A percentile compares a stretch with the other conserved stretches of the same genome.
Evolutionary conservation across 2,888 invertebrate genomes (phyloP).

Genomic region (Piscicola geometra): DNA sequence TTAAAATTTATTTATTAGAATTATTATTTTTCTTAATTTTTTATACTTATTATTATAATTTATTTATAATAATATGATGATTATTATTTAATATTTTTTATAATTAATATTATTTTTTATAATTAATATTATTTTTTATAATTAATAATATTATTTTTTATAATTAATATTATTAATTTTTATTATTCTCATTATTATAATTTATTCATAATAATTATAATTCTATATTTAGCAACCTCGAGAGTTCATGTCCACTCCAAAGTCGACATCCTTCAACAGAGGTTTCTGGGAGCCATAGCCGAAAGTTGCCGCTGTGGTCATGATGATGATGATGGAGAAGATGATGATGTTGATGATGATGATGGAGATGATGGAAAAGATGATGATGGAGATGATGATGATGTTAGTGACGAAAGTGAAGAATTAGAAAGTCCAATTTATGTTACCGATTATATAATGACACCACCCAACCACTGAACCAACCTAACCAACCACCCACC

Average conservation of each 20-base stretch:
- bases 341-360: background rate
- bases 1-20: no score
- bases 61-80: no score
- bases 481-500: no score
- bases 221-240: slow-evolving; percentile 59
- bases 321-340: background rate
- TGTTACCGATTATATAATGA: background rate
- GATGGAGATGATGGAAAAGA: background rate
- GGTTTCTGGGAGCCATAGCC: slow-evolving; percentile 68
- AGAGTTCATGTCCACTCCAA: slow-evolving; percentile 65
- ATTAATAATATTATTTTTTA: slow-evolving; percentile 22
- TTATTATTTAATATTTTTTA: no score
- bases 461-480: no score
- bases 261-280: slow-evolving; percentile 77
- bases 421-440: background rate
- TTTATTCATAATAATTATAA: slow-evolving; percentile 1
- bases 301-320: slow-evolving; percentile 72
- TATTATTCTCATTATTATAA: background rate
- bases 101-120: no score
- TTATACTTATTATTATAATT: no score
- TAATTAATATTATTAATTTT: slow-evolving; percentile 5
- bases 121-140: no score
- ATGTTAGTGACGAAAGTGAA: no score
- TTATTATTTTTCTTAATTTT: no score
- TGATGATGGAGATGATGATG: background rate